Percentiles rank a stretch among this genome's conserved stretches.
phyloP scores from a whole-genome alignment of 2,113 vertebrate genomes.

The Syrrhaptes paradoxus region DNA sequence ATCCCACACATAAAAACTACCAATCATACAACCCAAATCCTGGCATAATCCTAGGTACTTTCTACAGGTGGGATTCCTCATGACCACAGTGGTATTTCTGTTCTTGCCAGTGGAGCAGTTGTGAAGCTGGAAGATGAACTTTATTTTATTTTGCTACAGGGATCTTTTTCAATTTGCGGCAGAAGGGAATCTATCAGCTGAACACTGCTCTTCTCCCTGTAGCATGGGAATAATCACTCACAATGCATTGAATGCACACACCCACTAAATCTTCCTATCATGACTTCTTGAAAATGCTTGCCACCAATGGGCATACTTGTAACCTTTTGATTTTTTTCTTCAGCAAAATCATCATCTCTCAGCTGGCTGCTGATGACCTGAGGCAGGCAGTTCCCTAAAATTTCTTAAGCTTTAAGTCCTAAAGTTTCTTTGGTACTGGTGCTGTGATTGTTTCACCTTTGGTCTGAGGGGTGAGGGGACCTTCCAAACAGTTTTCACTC shows the following conservation, averaged over 20 bases:
- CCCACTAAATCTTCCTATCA: neutral
- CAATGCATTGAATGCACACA: neutral
- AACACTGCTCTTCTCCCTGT: neutral
- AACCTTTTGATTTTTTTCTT: neutral
- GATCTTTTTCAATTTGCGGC: neutral
- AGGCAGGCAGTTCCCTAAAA: neutral
- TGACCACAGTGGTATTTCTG: neutral
- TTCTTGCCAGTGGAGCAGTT: neutral
- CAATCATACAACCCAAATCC: neutral
- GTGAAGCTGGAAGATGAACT: neutral
- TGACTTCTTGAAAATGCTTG: neutral
- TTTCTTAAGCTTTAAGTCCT: neutral
- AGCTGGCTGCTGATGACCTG: neutral
- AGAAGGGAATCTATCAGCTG: neutral
- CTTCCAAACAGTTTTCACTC: neutral
- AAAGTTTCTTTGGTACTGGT: neutral
- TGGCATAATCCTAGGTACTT: neutral
- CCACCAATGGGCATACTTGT: neutral
- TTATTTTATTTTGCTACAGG: neutral
- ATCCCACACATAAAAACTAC: neutral
- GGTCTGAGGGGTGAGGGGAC: neutral
- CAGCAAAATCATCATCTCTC: neutral
- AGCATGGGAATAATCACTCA: neutral
- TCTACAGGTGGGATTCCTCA: neutral
- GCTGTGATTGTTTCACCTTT: neutral